Evolutionary conservation across 2,113 vertebrate genomes (phyloP), one percentile per base, ranked within the genome.

Genomic region (Thymallus thymallus): DNA sequence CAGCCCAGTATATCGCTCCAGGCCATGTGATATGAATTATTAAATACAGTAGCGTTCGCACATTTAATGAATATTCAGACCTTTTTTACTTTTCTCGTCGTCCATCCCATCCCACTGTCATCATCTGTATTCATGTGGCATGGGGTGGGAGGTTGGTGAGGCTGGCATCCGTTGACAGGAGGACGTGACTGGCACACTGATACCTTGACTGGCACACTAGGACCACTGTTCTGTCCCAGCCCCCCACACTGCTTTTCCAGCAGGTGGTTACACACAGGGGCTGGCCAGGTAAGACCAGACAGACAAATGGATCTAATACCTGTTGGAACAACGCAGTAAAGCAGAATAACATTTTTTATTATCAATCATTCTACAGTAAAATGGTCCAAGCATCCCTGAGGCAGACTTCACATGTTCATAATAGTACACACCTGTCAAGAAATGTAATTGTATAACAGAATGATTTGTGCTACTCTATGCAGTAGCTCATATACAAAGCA

Each of bases 91-190:
- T 75, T 18, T 41, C 58, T 76, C 68, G 29, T 26, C 22, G 29
- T 56, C 23, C 63, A 5, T 18, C 48, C 63, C 26, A 64, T 58
- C 63, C 63, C 64, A 55, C 61, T 65, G 58, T 46, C 35, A 82
- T 79, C 82, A 89, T 93, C 87, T 88, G 90, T 91, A 90, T 92
- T 93, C 92, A 83, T 86, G 75, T 68, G 75, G 86, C 86, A 81
- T 72, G 64, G 23, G 13, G 22, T 63, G n/a, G 64, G 23, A 16
- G 76, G 76, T 83, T 82, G 83, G 85, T 78, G 71, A 85, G 77
- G 77, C 14, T 20, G 68, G 84, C 84, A 84, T 81, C 86, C 77
- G 75, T 45, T 82, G 80, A 22, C 13, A 16, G 56, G 56, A 69
- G 68, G 66, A 84, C 87, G 87, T 86, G 89, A 85, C 69, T 14